Evolutionary conservation across 2,113 vertebrate species (phyloP), one percentile per base, ranked within the genome.

Genomic region (Campylorhamphus procurvoides): DNA sequence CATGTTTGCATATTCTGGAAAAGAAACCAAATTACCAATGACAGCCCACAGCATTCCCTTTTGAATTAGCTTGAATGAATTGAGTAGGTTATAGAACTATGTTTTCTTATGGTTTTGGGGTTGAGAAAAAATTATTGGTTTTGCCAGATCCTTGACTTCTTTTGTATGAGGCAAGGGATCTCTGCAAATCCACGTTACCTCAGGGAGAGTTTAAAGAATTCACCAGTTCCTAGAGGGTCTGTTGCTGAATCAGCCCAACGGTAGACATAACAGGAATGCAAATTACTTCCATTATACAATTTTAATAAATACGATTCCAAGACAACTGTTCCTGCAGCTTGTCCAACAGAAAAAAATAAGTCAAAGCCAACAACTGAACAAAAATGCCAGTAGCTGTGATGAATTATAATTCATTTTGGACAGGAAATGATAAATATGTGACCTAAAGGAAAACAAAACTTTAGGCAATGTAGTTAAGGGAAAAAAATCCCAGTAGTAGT

Each of bases 291-390:
- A 86, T 90, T 69, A 83, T 88, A 84, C 72, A 91, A 84, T 87
- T 95, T 95, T 96, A 96, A 95, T 95, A 79, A 95, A 76, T 80
- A 35, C 14, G 39, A 49, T 66, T 91, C 67, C 53, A 76, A 95
- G 68, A 68, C 71, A 85, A 83, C 53, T 69, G 44, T 86, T 95
- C 29, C 75, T 88, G 71, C 3, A 6, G 59, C 75, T 82, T 85
- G 75, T 84, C 75, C 90, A 93, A 75, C 12, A 28, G 18, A n/a
- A 29, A 29, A 44, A 52, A 68, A 47, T 20, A 59, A 55, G 3
- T 12, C 23, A 62, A 83, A 73, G 39, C 40, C 67, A 84, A 62
- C 35, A 77, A 63, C 67, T 93, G 76, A 83, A 77, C 22, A 85
- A 49, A 31, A 86, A 73, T 86, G 15, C 29, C 42, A 42, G 40